These are phyloP conservation scores for Tuberolachnus salignus DNA, from an alignment of 2,888 invertebrate genomes.

Conservation along the genomic window DNA sequence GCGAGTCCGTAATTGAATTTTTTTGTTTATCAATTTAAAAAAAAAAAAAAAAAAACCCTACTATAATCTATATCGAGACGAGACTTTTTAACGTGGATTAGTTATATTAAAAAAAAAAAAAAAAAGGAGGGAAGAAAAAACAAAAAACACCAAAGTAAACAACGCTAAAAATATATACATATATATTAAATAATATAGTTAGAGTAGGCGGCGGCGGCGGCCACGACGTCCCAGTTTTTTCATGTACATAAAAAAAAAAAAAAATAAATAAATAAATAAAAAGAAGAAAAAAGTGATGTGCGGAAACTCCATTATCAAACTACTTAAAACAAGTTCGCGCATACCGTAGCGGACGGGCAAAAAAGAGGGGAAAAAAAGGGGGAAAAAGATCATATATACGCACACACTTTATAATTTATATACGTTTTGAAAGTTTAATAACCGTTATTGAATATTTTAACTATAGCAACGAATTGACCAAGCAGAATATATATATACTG, in stretches of 20 bases:
- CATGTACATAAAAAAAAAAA: too few species aligned
- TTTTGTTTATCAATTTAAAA: too few species aligned
- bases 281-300: not conserved
- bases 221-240: not conserved
- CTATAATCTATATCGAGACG: not conserved
- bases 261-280: not conserved
- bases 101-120: not conserved
- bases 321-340: conserved; percentile 20
- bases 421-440: conserved; percentile 16
- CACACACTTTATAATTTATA: not conserved
- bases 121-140: too few species aligned
- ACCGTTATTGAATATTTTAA: conserved; percentile 27
- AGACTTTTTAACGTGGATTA: not conserved
- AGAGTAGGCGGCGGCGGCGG: not conserved
- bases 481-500: not conserved
- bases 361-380: not conserved
- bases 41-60: not conserved
- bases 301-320: conserved; percentile 19
- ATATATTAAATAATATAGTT: not conserved
- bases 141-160: not conserved
- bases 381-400: too few species aligned
- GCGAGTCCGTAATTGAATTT: conserved; percentile 3
- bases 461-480: conserved; percentile 4
- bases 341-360: not conserved
- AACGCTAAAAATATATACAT: not conserved